Evolutionary conservation across 2,113 vertebrate genomes (phyloP).

Genomic region (Grus americana): DNA sequence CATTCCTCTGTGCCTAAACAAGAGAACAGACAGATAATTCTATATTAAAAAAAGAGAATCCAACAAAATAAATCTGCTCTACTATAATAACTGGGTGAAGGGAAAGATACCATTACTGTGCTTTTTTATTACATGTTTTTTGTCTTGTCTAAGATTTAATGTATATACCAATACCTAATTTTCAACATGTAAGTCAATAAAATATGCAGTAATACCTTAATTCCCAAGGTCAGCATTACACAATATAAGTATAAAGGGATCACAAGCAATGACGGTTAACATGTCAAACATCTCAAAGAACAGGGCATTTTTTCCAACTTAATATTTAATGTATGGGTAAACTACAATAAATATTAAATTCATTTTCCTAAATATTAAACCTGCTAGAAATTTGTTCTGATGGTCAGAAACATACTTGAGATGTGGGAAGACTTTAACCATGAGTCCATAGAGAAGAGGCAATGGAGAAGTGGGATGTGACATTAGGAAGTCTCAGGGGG

Average conservation of each 20-base stretch:
- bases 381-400: neutral
- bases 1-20: neutral
- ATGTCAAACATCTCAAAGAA: neutral
- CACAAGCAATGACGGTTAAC: neutral
- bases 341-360: neutral
- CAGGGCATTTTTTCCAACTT: neutral
- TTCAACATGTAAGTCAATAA: neutral
- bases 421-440: neutral
- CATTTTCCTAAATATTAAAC: neutral
- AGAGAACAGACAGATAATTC: neutral
- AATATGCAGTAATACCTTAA: neutral
- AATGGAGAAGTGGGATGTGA: constrained; percentile 25
- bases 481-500: constrained; percentile 51
- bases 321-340: neutral
- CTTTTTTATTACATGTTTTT: neutral
- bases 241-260: neutral
- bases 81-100: neutral
- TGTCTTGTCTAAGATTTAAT: neutral
- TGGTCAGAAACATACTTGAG: neutral
- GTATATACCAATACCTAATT: neutral
- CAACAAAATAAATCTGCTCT: neutral
- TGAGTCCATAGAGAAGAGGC: neutral
- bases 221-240: constrained; percentile 24
- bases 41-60: neutral
- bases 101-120: neutral